Conservation (phyloP, 2,113 vertebrate genomes). For the Saimiri boliviensis region DNA sequence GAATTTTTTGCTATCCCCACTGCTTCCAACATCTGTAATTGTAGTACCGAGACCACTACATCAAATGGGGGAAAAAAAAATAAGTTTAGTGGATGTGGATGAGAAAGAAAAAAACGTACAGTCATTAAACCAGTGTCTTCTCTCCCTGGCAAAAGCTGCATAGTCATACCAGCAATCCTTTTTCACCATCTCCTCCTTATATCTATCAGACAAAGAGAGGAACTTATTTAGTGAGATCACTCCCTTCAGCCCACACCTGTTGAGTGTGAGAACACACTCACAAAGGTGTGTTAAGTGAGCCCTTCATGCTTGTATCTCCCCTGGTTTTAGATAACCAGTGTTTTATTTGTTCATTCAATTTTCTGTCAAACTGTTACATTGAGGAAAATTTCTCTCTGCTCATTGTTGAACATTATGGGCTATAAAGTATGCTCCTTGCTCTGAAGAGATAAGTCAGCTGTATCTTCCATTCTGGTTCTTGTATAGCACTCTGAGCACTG, state of each 20-base stretch:
- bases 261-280: too few species aligned
- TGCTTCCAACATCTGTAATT: neutral
- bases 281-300: too few species aligned
- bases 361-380: too few species aligned
- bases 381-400: neutral
- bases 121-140: neutral
- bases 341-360: too few species aligned
- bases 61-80: too few species aligned
- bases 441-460: neutral
- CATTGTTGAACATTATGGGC: neutral
- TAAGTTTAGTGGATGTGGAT: neutral
- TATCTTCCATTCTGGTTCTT: neutral
- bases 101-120: neutral
- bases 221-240: too few species aligned
- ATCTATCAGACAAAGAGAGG: neutral
- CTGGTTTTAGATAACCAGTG: too few species aligned
- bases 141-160: too few species aligned
- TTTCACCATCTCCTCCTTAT: neutral
- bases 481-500: neutral
- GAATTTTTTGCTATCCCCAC: neutral
- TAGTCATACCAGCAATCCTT: neutral
- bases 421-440: neutral
- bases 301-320: too few species aligned
- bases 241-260: too few species aligned
- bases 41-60: neutral